These are phyloP conservation scores for Florisuga fusca DNA, from an alignment of 2,797 vertebrate genomes.

Conservation along the genomic window DNA sequence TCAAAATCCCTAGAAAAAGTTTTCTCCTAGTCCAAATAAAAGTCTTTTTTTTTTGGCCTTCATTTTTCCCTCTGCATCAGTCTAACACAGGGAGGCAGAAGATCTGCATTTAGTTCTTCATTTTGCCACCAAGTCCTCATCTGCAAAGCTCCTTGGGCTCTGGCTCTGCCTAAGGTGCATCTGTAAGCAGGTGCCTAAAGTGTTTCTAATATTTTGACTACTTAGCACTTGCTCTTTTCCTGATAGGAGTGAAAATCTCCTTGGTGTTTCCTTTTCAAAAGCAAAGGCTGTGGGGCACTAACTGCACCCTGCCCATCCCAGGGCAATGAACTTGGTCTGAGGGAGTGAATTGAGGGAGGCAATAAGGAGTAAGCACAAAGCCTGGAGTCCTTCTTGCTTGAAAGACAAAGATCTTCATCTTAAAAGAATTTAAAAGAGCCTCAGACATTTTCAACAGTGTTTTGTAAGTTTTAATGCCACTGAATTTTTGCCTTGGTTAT, in stretches of 20 bases:
- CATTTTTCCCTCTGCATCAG: background rate
- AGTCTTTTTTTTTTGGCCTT: background rate
- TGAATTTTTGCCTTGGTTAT: background rate
- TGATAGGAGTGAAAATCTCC: background rate
- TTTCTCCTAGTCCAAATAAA: background rate
- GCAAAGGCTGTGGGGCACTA: background rate
- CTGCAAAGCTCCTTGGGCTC: background rate
- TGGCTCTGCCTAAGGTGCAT: background rate
- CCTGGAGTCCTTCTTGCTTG: background rate
- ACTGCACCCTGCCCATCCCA: background rate
- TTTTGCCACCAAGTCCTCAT: slow-evolving; percentile 13
- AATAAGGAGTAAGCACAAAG: background rate
- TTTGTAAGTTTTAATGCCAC: background rate
- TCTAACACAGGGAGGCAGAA: slow-evolving; percentile 7
- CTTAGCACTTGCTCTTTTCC: background rate
- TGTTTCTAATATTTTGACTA: background rate
- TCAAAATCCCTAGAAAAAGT: background rate
- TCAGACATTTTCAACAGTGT: background rate
- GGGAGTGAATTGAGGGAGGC: background rate
- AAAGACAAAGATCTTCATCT: background rate
- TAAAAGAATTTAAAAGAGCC: background rate
- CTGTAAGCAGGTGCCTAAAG: slow-evolving; percentile 5
- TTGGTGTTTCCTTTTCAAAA: background rate
- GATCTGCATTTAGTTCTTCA: slow-evolving; percentile 18
- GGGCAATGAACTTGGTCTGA: background rate